Evolutionary conservation across 2,888 invertebrate species (phyloP).

Genomic region (Beris morrisii): DNA sequence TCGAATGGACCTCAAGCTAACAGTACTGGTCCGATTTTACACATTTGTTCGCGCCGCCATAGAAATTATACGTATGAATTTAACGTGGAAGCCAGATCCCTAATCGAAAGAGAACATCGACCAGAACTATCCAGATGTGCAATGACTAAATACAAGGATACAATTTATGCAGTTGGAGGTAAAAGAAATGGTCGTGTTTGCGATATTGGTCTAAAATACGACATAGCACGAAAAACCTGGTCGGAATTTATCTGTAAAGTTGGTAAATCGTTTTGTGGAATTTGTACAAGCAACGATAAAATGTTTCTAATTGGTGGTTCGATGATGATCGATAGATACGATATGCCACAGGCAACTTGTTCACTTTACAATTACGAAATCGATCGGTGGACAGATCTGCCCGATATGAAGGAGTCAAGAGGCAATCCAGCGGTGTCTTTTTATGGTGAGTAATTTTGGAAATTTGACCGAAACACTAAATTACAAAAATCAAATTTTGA

Average conservation of each 20-base stretch:
- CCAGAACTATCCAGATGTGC: slow-evolving; percentile 14
- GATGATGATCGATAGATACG: neutral
- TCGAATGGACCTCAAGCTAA: too few relatives aligned
- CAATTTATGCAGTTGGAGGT: slow-evolving; percentile 1
- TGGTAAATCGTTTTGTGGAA: neutral
- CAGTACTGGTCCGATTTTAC: too few relatives aligned
- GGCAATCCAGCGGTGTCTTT: slow-evolving; percentile 4
- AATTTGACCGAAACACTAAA: neutral
- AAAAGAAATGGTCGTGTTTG: neutral
- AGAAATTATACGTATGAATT: slow-evolving; percentile 3
- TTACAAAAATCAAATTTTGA: neutral
- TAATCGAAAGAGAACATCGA: neutral
- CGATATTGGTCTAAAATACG: slow-evolving; percentile 11
- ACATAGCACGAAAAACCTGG: slow-evolving; percentile 4
- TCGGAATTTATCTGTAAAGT: neutral
- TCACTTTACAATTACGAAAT: neutral
- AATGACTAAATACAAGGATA: neutral
- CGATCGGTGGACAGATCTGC: neutral
- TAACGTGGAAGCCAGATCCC: neutral
- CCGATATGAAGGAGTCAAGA: slow-evolving; percentile 9
- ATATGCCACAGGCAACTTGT: neutral
- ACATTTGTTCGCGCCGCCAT: slow-evolving; percentile 1
- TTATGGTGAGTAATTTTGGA: slow-evolving; percentile 12
- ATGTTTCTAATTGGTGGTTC: slow-evolving; percentile 22
- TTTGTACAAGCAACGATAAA: slow-evolving; percentile 1